phyloP scores from a whole-genome alignment of 2,888 invertebrate species.

The Ormyrus labotus region DNA sequence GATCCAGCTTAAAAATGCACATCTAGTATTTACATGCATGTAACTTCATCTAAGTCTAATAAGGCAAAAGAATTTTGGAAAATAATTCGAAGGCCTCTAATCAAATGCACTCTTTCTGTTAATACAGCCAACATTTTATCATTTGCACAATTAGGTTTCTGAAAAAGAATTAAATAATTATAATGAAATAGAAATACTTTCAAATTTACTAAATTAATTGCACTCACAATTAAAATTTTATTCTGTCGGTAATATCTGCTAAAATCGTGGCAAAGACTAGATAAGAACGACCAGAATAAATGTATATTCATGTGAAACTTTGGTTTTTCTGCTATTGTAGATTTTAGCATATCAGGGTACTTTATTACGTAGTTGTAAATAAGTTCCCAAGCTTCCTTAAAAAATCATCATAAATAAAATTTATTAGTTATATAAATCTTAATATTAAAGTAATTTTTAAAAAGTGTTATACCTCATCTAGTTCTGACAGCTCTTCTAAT shows the following conservation, averaged over 20 bases:
- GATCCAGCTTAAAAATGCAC: slow-evolving; percentile 45
- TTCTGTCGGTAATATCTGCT: slow-evolving; percentile 86
- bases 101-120: slow-evolving; percentile 82
- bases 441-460: too few relatives aligned
- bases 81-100: slow-evolving; percentile 81
- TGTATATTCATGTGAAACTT: slow-evolving; percentile 80
- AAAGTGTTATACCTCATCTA: slow-evolving; percentile 42
- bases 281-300: slow-evolving; percentile 81
- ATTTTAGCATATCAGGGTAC: slow-evolving; percentile 80
- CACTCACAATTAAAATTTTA: slow-evolving; percentile 82
- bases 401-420: slow-evolving; percentile 60
- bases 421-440: not conserved
- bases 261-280: slow-evolving; percentile 81
- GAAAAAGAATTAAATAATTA: slow-evolving; percentile 60
- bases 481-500: slow-evolving; percentile 75
- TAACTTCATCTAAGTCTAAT: slow-evolving; percentile 83
- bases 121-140: slow-evolving; percentile 78
- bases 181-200: slow-evolving; percentile 46
- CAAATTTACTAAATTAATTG: slow-evolving; percentile 32
- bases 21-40: slow-evolving; percentile 79
- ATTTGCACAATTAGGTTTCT: slow-evolving; percentile 79
- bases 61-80: slow-evolving; percentile 81
- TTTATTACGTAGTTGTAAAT: slow-evolving; percentile 82
- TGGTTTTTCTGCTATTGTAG: slow-evolving; percentile 76
- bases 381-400: slow-evolving; percentile 87